Base-by-base conservation (phyloP, 35 echinoderm and acorn worm genomes). In the Apostichopus parvimensis region DNA sequence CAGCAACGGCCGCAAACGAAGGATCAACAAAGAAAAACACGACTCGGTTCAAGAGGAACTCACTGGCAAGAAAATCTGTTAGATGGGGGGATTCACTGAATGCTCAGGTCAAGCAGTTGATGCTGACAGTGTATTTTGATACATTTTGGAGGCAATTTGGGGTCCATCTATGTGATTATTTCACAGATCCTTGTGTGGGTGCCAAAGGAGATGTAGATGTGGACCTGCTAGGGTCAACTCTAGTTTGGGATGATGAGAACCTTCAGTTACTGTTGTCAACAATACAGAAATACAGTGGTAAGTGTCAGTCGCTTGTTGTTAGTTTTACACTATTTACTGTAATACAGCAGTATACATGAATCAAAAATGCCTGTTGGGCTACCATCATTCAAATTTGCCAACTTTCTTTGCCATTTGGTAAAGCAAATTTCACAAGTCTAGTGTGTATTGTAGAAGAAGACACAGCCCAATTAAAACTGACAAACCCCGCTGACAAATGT, bases 41-140 rank as follows among this genome's bases (percentile, higher is more conserved):
- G 25, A 73, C 80, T 61, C 81, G 90, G 12, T 91, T 83, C 71
- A 95, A 92, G 17, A 77, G 81, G 34, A 88, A 92, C 18, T 91
- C 91, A 18, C 79, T 86, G 17, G 66, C 83, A 11, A 87, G 95
- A 52, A 97, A 97, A 79, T 94, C 95, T 6, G 95, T 97, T 18
- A 90, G 93, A n/a, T 97, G 95, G 95, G 95, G 95, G 1, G 95
- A 97, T 60, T 97, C 95, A 14, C 53, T 97, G 72, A 94, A 94
- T 84, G 82, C 94, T 1, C 82, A 87, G 12, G 79, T 94, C 15
- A 76, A 92, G 28, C 83, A 92, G 22, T 57, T 94, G 83, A 73
- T 94, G 15, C 92, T 94, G 57, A 91, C 62, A 22, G 66, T 90
- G 14, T 97, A 97, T 76, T 89, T 97, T 91, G 79, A 92, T 26